A percentile compares a stretch with the other conserved stretches of the same genome.
Evolutionary conservation across 2,888 invertebrate species (phyloP).

Genomic region (Boloria selene): DNA sequence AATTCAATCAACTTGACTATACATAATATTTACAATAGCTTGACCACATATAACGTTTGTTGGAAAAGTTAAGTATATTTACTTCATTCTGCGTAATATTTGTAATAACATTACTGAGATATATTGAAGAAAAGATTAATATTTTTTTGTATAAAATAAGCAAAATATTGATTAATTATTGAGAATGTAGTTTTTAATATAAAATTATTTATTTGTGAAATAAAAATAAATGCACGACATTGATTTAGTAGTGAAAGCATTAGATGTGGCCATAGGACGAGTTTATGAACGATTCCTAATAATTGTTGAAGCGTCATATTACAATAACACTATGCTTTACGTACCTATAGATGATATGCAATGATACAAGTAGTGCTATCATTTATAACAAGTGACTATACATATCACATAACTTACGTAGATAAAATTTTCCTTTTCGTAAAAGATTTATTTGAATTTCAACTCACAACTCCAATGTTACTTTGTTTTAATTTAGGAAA

Average conservation of each 20-base stretch:
- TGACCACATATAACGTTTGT: conserved; percentile 19
- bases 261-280: conserved; percentile 23
- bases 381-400: conserved; percentile 77
- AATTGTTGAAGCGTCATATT: conserved; percentile 11
- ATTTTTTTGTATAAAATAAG: no score
- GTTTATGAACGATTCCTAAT: conserved; percentile 2
- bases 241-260: neutral
- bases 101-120: no score
- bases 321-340: conserved; percentile 28
- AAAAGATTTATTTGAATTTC: conserved; percentile 72
- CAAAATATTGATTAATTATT: no score
- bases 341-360: conserved; percentile 69
- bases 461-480: conserved; percentile 78
- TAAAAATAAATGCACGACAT: neutral
- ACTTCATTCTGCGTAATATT: neutral
- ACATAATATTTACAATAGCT: conserved; percentile 51
- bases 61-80: neutral
- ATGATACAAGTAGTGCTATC: conserved; percentile 76
- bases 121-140: no score
- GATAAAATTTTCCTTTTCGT: conserved; percentile 60
- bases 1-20: conserved; percentile 49
- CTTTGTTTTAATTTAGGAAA: conserved; percentile 60
- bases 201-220: no score
- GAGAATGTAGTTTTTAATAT: no score
- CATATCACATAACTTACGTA: conserved; percentile 81